Percentiles rank a stretch among this genome's conserved stretches.
Conservation (phyloP, 1,140 invertebrate genomes). For the Steinernema khuongi region DNA sequence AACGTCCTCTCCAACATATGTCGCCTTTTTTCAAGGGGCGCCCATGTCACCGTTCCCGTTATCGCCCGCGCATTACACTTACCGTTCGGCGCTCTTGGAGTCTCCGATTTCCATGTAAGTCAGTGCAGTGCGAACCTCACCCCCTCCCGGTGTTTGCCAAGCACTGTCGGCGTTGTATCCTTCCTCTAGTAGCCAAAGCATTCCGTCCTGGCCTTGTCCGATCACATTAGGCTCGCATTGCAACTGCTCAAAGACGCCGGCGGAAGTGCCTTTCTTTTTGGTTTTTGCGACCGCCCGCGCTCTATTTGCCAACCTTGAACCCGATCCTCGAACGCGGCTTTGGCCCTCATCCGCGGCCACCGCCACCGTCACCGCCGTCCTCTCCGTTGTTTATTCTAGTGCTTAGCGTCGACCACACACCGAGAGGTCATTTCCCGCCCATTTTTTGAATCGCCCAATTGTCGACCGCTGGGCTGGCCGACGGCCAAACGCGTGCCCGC, state of each 20-base stretch:
- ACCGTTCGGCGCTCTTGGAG: no score
- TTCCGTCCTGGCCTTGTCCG: no score
- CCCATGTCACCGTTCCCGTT: no score
- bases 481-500: conserved; percentile 14
- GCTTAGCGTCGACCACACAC: background rate
- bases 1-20: no score
- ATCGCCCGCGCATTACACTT: no score
- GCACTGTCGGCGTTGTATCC: no score
- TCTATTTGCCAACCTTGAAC: conserved; percentile 7
- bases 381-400: background rate
- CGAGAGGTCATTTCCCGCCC: conserved; percentile 14
- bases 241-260: background rate
- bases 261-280: background rate
- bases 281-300: background rate
- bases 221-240: background rate
- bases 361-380: background rate
- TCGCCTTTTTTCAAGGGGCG: no score
- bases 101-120: no score
- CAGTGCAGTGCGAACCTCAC: no score
- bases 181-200: no score
- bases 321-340: background rate
- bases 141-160: no score
- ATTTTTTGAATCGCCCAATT: background rate
- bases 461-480: background rate
- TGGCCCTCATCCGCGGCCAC: background rate